Percentiles rank a stretch among this genome's conserved stretches.
Conservation (phyloP, 2,797 vertebrate genomes). For the Tarsius wallacei region DNA sequence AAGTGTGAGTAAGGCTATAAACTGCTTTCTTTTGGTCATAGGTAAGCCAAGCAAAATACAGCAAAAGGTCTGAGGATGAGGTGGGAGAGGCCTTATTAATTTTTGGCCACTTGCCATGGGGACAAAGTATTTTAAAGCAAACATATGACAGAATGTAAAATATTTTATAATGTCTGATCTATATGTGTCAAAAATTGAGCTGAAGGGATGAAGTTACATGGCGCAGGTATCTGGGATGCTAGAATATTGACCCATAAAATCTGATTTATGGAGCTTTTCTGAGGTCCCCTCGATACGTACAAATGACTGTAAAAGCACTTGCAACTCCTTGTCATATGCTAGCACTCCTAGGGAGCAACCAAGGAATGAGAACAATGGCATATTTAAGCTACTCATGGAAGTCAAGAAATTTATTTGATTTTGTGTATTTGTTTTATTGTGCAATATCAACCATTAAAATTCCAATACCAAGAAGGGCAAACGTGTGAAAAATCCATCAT, state of each 20-base stretch:
- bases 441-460: neutral
- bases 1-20: neutral
- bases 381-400: neutral
- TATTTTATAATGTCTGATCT: conserved; percentile 17
- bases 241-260: neutral
- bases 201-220: neutral
- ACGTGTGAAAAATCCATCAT: conserved; percentile 21
- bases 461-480: neutral
- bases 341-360: neutral
- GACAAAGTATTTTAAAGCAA: conserved; percentile 36
- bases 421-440: conserved; percentile 23
- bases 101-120: neutral
- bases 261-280: neutral
- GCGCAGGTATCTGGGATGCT: neutral
- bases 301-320: neutral
- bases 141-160: neutral
- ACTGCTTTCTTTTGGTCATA: neutral
- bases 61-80: neutral
- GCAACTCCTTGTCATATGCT: neutral
- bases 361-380: neutral
- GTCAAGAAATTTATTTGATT: neutral
- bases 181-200: neutral
- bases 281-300: neutral
- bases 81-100: neutral
- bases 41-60: neutral